Evolutionary conservation across 2,888 invertebrate species (phyloP).

Genomic region (Penaeus monodon): DNA sequence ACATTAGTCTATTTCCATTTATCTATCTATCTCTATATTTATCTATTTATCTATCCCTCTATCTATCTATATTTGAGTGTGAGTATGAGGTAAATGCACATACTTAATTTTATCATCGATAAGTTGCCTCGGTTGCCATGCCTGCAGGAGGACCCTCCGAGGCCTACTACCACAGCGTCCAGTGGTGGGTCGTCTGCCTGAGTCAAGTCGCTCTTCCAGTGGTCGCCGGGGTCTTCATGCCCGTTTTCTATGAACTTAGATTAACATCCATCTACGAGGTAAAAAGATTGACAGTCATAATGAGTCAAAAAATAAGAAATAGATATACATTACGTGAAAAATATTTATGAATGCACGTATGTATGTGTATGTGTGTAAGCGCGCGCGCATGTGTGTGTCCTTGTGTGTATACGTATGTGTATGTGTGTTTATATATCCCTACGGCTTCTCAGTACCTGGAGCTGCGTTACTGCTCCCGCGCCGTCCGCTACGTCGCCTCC

Average conservation of each 20-base stretch:
- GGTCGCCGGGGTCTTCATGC: constrained; percentile 66
- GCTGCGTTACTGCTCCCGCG: constrained; percentile 67
- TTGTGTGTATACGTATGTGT: neutral
- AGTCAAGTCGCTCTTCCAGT: constrained; percentile 61
- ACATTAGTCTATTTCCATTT: too few species aligned
- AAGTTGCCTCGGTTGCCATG: neutral
- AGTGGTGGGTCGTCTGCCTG: constrained; percentile 67
- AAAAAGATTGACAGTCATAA: constrained; percentile 3
- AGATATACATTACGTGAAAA: too few species aligned
- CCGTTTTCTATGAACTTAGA: constrained; percentile 68
- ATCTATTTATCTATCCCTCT: too few species aligned
- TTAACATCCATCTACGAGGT: constrained; percentile 69
- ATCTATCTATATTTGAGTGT: too few species aligned
- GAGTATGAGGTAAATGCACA: too few species aligned
- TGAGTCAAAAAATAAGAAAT: too few species aligned
- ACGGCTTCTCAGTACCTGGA: constrained; percentile 67
- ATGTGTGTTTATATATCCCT: too few species aligned
- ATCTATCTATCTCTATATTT: too few species aligned
- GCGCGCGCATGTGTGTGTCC: neutral
- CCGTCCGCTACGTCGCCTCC: constrained; percentile 66
- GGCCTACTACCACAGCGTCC: constrained; percentile 67
- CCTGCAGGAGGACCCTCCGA: constrained; percentile 68
- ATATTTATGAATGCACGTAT: neutral
- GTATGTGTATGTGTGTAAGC: neutral
- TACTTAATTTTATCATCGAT: too few species aligned